Base-by-base conservation (phyloP, 1,140 invertebrate species). In the Pogonognathellus flavescens region DNA sequence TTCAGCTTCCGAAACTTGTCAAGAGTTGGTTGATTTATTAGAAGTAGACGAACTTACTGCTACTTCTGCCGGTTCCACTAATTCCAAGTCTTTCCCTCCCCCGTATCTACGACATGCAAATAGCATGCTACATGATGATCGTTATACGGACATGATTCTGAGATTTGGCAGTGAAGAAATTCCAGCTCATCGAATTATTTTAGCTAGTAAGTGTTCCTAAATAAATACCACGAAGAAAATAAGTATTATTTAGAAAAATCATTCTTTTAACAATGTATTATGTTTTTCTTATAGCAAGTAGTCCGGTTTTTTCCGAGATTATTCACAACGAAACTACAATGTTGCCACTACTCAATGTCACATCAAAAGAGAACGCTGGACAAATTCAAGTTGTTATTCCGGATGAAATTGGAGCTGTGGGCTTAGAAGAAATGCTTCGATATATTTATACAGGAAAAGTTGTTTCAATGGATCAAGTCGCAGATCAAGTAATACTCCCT, bases 371-470 rank as follows among this genome's bases (percentile, higher is more conserved):
- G 18, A 81, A 57, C 22, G 0, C 7, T 1, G 80, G 13, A 55
- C 50, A 9, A 0, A 81, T 57, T 55, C 80, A 57, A 20, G 13
- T 76, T 7, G 49, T 41, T 18, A 49, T 76, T 50, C n/a, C 25
- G 3, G 53, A 85, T 81, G 59, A 60, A 55, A 52, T 85, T 8
- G 53, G 22, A 50, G 31, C 80, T 6, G 59, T 82, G 1, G 70
- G 59, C n/a, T 52, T 86, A 5, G 70, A 86, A 62, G 87, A 84
- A 70, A 66, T 87, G 76, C 22, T 87, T 1, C 72, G 82, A 7
- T 87, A 87, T 49, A 82, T 87, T 82, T 87, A 87, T 76, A 87
- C 87, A 16, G 87, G 87, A 7, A 84, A 81, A 18, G 85, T 87
- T 0, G 59, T 84, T 50, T 80, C 59, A 55, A 7, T 82, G 31